Evolutionary conservation across 2,888 invertebrate species (phyloP).

Genomic region (Plusia festucae): DNA sequence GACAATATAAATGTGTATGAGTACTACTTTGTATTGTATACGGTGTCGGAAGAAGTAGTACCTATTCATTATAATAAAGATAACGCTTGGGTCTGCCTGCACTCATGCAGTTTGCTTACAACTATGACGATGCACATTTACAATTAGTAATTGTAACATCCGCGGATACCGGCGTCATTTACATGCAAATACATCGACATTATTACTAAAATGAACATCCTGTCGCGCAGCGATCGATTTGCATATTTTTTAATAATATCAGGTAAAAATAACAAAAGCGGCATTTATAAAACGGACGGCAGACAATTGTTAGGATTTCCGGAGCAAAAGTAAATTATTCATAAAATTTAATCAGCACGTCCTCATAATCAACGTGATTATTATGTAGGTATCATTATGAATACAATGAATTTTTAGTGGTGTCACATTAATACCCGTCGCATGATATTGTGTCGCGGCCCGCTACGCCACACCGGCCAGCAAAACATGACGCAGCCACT

Average conservation of each 20-base stretch:
- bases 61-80: constrained; percentile 56
- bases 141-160: constrained; percentile 84
- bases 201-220: constrained; percentile 88
- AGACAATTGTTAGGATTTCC: constrained; percentile 84
- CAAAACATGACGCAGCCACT: neutral
- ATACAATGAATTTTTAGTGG: constrained; percentile 60
- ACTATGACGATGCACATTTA: constrained; percentile 78
- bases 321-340: constrained; percentile 82
- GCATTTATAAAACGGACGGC: constrained; percentile 77
- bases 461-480: neutral
- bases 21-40: constrained; percentile 40
- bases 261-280: constrained; percentile 83
- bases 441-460: constrained; percentile 22
- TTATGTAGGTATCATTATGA: constrained; percentile 70
- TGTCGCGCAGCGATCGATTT: constrained; percentile 84
- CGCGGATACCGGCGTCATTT: constrained; percentile 83
- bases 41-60: constrained; percentile 58
- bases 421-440: constrained; percentile 46
- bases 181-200: constrained; percentile 86
- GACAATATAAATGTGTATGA: constrained; percentile 34
- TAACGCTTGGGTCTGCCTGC: constrained; percentile 27
- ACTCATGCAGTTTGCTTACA: constrained; percentile 71
- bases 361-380: constrained; percentile 79
- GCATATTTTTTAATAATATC: constrained; percentile 89
- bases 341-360: constrained; percentile 84